These are phyloP conservation scores for Anabacerthia variegaticeps DNA, from an alignment of 2,797 vertebrate species.

Conservation along the genomic window DNA sequence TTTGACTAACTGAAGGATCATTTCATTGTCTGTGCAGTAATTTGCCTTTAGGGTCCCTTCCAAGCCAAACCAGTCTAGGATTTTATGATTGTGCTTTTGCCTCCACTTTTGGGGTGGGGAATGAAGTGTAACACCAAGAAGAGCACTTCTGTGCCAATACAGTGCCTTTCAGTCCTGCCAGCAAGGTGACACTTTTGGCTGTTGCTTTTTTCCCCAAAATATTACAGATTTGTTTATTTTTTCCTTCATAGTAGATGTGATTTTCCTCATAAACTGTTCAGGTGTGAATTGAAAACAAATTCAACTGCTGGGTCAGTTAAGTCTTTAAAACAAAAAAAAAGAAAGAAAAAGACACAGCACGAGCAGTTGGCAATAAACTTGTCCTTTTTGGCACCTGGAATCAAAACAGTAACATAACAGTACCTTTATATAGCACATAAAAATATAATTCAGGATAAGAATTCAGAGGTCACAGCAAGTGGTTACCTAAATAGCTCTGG, in stretches of 20 bases:
- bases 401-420: constrained; percentile 66
- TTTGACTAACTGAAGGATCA: neutral
- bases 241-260: neutral
- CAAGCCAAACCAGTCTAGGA: neutral
- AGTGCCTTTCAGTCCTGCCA: neutral
- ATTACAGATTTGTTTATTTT: constrained; percentile 3
- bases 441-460: constrained; percentile 76
- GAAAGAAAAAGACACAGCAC: constrained; percentile 26
- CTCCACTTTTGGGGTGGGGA: neutral
- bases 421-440: constrained; percentile 75
- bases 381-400: constrained; percentile 68
- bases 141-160: neutral
- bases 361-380: constrained; percentile 61
- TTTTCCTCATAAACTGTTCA: constrained; percentile 68
- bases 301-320: constrained; percentile 48
- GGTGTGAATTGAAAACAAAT: constrained; percentile 64
- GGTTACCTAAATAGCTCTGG: constrained; percentile 78
- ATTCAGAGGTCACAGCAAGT: constrained; percentile 78
- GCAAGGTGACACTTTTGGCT: neutral
- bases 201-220: neutral
- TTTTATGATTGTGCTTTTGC: neutral
- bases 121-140: fast-evolving
- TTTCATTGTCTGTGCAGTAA: neutral
- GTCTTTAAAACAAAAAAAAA: neutral
- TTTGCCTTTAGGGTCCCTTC: neutral